These are phyloP conservation scores for Chauna torquata DNA, from an alignment of 2,113 vertebrate species.

Conservation along the genomic window DNA sequence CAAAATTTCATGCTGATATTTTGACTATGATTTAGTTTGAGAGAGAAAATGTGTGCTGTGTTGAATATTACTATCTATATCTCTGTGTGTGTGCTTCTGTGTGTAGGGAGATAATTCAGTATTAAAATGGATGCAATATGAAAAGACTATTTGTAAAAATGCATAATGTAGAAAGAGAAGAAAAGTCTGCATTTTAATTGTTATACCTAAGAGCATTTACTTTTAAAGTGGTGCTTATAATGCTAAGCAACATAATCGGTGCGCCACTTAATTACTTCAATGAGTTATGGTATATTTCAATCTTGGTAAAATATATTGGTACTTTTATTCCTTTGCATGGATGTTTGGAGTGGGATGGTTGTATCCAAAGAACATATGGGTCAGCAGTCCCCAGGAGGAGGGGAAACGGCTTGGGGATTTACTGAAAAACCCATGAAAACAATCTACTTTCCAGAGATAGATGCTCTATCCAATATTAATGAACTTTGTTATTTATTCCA, in stretches of 20 bases:
- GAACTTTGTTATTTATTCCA: neutral
- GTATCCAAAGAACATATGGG: neutral
- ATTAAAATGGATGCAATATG: neutral
- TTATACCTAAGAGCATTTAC: neutral
- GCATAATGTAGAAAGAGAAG: neutral
- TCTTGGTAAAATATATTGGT: neutral
- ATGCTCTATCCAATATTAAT: neutral
- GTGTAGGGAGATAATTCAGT: neutral
- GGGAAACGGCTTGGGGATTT: neutral
- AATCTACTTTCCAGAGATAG: neutral
- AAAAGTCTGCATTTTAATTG: neutral
- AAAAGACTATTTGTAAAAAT: neutral
- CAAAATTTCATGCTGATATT: neutral
- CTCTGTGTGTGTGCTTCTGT: neutral
- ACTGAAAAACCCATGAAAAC: neutral
- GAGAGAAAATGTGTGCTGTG: neutral
- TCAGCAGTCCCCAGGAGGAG: neutral
- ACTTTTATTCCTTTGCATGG: neutral
- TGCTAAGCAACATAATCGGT: neutral
- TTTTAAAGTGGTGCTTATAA: neutral
- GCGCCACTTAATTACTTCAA: neutral
- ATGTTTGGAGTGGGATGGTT: fast-evolving
- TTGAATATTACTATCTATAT: too few species aligned
- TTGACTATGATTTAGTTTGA: neutral
- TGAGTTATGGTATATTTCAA: neutral